A percentile compares a stretch with the other conserved stretches of the same genome.
Conservation (phyloP, 2,797 vertebrate species). For the Avahi laniger region DNA sequence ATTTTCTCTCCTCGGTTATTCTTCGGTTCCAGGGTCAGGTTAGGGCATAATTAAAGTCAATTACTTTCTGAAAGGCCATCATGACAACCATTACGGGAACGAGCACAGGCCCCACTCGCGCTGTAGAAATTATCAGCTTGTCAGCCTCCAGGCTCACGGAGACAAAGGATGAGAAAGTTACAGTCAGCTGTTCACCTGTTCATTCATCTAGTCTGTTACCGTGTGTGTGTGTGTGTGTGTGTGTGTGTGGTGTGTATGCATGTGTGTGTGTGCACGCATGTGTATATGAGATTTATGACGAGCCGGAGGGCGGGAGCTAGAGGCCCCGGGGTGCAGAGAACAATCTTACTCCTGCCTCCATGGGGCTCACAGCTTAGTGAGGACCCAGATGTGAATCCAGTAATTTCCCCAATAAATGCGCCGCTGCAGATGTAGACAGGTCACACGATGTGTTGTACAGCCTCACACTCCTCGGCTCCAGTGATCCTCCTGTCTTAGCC, state of each 20-base stretch:
- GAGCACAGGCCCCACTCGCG: neutral
- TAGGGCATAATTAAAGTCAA: conserved; percentile 63
- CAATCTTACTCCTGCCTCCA: neutral
- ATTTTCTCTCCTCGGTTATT: conserved; percentile 10
- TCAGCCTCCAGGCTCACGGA: neutral
- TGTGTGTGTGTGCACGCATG: neutral
- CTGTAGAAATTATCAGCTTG: neutral
- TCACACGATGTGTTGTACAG: neutral
- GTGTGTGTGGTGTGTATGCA: too few species aligned
- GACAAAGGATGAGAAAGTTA: neutral
- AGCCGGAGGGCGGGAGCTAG: neutral
- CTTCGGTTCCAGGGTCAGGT: conserved; percentile 56
- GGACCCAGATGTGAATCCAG: neutral
- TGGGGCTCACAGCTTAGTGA: neutral
- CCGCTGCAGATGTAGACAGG: neutral
- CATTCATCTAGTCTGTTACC: neutral
- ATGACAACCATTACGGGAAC: conserved; percentile 12
- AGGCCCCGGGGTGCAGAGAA: neutral
- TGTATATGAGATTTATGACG: neutral
- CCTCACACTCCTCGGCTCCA: too few species aligned
- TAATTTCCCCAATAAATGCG: neutral
- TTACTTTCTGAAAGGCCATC: conserved; percentile 51
- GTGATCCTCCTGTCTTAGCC: too few species aligned
- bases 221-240: neutral
- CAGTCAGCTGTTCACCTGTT: neutral